Evolutionary conservation across 2,113 vertebrate species (phyloP).

Genomic region (Perognathus longimembris): DNA sequence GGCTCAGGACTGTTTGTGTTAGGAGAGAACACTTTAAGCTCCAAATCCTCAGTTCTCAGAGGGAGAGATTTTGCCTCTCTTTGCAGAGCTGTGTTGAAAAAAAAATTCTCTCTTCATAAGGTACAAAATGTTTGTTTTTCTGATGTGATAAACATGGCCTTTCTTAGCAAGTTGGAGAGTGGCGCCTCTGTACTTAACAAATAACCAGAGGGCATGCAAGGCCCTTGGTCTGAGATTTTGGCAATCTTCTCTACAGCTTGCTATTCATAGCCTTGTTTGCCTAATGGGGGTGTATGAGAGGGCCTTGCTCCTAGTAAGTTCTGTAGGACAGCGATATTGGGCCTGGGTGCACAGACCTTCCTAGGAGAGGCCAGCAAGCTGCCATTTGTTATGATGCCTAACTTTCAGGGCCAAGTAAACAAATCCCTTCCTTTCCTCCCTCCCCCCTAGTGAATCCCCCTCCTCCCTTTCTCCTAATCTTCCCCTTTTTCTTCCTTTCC

Average conservation of each 20-base stretch:
- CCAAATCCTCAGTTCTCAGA: background rate
- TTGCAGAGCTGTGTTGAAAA: background rate
- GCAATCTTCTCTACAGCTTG: background rate
- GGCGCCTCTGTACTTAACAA: background rate
- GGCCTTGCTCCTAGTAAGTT: too few species aligned
- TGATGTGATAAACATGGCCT: background rate
- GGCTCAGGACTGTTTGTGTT: background rate
- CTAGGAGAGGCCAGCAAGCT: background rate
- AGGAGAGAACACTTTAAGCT: background rate
- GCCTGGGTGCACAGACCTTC: background rate
- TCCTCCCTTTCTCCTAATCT: background rate
- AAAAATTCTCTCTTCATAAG: background rate
- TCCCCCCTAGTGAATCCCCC: background rate
- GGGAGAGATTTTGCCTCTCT: background rate
- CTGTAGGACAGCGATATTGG: too few species aligned
- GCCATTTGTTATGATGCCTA: background rate
- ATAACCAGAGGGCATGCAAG: background rate
- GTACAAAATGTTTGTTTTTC: slow-evolving; percentile 27
- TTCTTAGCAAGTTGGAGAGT: background rate
- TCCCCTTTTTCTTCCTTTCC: background rate
- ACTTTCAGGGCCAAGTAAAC: background rate
- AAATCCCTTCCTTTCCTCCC: background rate
- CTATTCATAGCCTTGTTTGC: background rate
- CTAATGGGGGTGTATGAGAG: too few species aligned
- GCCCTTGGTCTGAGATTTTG: background rate